Evolutionary conservation across 2,888 invertebrate species (phyloP).

Genomic region (Sturmia bella): DNA sequence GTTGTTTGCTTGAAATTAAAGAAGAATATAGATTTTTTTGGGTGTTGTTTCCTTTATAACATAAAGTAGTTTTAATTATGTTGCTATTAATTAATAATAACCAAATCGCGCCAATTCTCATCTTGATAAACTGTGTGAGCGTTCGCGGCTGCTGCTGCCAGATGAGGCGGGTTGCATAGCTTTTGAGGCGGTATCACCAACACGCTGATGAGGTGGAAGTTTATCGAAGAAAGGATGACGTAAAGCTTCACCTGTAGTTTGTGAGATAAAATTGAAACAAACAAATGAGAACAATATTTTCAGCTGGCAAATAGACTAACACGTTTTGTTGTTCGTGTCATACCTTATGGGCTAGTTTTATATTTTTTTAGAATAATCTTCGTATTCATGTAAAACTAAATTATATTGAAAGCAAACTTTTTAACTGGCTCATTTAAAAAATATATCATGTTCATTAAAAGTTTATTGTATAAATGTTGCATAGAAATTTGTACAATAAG

Average conservation of each 20-base stretch:
- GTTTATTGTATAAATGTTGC: no score
- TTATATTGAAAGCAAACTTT: no score
- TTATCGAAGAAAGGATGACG: slow-evolving; percentile 96
- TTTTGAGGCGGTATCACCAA: slow-evolving; percentile 83
- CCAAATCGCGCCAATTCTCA: slow-evolving; percentile 83
- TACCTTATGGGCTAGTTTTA: slow-evolving; percentile 9
- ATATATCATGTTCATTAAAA: no score
- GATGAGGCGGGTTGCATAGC: slow-evolving; percentile 75
- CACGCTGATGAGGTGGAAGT: slow-evolving; percentile 89
- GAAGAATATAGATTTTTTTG: slow-evolving; percentile 19
- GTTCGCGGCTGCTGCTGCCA: slow-evolving; percentile 84
- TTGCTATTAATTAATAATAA: slow-evolving; percentile 81
- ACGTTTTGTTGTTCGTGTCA: slow-evolving; percentile 29
- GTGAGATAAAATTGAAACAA: slow-evolving; percentile 7
- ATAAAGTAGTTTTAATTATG: slow-evolving; percentile 41
- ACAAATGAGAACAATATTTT: slow-evolving; percentile 17
- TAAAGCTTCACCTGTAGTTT: slow-evolving; percentile 87
- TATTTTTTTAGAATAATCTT: background rate
- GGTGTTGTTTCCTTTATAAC: slow-evolving; percentile 15
- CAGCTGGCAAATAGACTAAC: background rate
- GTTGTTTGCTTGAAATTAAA: slow-evolving; percentile 19
- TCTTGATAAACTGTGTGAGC: slow-evolving; percentile 84
- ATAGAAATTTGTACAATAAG: no score
- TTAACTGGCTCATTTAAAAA: no score
- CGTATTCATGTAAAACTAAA: background rate